These are phyloP conservation scores for Eptesicus fuscus DNA, from an alignment of 2,113 vertebrate species.

Conservation along the genomic window DNA sequence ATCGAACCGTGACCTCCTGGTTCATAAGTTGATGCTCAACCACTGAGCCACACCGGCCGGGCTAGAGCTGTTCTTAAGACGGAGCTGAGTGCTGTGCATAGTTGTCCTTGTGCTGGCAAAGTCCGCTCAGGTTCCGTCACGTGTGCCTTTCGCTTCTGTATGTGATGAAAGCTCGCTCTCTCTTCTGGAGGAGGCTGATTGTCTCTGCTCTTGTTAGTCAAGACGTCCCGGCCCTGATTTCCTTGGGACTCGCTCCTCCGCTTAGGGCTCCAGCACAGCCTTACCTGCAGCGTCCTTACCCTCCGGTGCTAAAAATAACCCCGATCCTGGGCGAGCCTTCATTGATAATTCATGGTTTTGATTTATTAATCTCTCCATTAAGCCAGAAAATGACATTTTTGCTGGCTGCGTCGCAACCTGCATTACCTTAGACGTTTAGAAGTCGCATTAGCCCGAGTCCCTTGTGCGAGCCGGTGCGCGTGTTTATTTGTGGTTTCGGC, in stretches of 20 bases:
- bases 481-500: constrained; percentile 13
- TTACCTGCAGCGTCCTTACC: constrained; percentile 45
- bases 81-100: constrained; percentile 34
- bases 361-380: constrained; percentile 74
- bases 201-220: constrained; percentile 50
- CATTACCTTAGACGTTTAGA: constrained; percentile 57
- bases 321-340: constrained; percentile 53
- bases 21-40: no score
- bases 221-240: constrained; percentile 12
- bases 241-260: not conserved
- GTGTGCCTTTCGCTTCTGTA: constrained; percentile 49
- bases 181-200: constrained; percentile 32
- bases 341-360: constrained; percentile 68
- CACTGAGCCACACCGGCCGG: no score
- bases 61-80: constrained; percentile 5
- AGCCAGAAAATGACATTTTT: constrained; percentile 66
- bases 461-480: not conserved
- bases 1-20: no score
- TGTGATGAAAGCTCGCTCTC: constrained; percentile 45
- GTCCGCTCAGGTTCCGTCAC: constrained; percentile 18
- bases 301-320: constrained; percentile 60
- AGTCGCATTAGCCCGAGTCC: constrained; percentile 67
- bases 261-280: not conserved
- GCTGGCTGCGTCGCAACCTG: constrained; percentile 37
- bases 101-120: constrained; percentile 52